Evolutionary conservation across 2,888 invertebrate species (phyloP).

Genomic region (Petrolisthes cinctipes): DNA sequence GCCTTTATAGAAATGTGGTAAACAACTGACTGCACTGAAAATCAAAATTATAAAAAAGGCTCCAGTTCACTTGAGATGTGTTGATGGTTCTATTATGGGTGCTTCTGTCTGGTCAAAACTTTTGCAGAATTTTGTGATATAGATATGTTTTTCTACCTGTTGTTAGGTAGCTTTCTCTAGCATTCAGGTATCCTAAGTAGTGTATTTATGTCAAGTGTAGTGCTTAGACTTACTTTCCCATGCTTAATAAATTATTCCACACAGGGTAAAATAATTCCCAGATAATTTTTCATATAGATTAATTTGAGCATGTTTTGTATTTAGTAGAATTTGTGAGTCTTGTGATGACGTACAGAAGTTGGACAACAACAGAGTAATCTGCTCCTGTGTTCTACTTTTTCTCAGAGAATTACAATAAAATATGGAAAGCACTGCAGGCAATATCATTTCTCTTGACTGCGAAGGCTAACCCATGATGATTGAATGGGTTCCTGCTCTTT

Average conservation of each 20-base stretch:
- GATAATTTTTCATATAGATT: not conserved
- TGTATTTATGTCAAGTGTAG: not conserved
- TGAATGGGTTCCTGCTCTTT: no score
- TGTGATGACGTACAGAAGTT: not conserved
- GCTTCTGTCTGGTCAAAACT: not conserved
- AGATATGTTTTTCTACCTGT: not conserved
- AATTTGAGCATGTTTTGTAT: not conserved
- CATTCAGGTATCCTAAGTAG: not conserved
- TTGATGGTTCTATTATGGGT: not conserved
- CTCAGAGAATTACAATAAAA: constrained; percentile 18
- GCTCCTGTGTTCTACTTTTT: not conserved
- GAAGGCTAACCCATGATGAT: no score
- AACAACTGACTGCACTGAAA: no score
- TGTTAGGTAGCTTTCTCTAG: not conserved
- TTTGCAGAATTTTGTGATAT: not conserved
- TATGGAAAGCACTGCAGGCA: not conserved
- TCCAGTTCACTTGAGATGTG: not conserved
- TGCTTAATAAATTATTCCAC: not conserved
- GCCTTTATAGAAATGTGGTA: no score
- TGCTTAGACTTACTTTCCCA: not conserved
- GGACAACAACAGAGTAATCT: not conserved
- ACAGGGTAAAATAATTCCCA: constrained; percentile 2
- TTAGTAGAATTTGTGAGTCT: not conserved
- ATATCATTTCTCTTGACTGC: no score
- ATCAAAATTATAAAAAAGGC: not conserved